Percentiles rank a stretch among this genome's conserved stretches.
Evolutionary conservation across 1,140 invertebrate species (phyloP).

Genomic region (Gonioctena quinquepunctata): DNA sequence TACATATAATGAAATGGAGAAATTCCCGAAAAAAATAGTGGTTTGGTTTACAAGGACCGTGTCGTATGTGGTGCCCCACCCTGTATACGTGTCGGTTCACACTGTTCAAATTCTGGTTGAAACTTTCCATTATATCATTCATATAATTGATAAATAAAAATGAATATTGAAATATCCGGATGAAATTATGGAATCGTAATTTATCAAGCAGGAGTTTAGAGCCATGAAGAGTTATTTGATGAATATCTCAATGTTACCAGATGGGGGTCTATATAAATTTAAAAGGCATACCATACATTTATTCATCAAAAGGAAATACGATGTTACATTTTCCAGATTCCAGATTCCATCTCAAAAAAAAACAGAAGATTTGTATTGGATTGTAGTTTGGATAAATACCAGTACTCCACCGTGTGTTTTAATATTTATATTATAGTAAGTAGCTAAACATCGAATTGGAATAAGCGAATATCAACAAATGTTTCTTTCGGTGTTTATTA

Average conservation of each 20-base stretch:
- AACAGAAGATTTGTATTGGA: neutral
- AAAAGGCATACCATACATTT: neutral
- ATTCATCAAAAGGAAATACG: neutral
- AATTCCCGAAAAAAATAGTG: too few relatives aligned
- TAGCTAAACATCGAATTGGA: neutral
- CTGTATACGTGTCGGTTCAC: too few relatives aligned
- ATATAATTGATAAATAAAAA: too few relatives aligned
- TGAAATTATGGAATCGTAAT: too few relatives aligned
- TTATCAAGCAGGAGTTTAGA: neutral
- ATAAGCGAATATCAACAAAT: too few relatives aligned
- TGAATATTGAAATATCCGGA: too few relatives aligned
- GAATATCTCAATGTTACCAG: neutral
- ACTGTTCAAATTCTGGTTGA: too few relatives aligned
- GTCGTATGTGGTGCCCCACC: too few relatives aligned
- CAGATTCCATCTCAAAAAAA: neutral
- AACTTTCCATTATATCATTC: too few relatives aligned
- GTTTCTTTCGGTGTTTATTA: too few relatives aligned
- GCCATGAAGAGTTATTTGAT: neutral
- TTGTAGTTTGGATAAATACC: neutral
- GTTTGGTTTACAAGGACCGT: too few relatives aligned
- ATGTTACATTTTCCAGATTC: neutral
- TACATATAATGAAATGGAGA: too few relatives aligned
- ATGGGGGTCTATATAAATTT: neutral
- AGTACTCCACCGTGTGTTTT: neutral
- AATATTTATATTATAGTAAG: neutral